Percentiles rank a stretch among this genome's conserved stretches.
Evolutionary conservation across 2,797 vertebrate species (phyloP).

Genomic region (Rallus crepitans): DNA sequence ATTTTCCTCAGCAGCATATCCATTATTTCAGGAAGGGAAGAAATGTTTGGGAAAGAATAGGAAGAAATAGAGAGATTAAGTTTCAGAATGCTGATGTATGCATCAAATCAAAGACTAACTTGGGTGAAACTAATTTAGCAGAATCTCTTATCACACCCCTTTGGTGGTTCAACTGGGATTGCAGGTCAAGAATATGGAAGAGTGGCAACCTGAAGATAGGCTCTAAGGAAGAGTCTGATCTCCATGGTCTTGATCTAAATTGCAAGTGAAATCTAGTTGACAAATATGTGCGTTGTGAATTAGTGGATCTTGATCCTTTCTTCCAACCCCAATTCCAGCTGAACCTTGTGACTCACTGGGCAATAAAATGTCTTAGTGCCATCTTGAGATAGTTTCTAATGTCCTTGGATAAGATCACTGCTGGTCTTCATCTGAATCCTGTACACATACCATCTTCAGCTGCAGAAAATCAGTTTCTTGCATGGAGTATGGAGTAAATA

Average conservation of each 20-base stretch:
- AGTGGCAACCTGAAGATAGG: neutral
- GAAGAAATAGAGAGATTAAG: neutral
- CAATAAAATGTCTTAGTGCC: neutral
- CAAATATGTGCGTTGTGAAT: neutral
- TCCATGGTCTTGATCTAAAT: neutral
- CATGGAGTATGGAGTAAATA: neutral
- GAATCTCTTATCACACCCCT: accelerated
- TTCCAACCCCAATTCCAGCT: neutral
- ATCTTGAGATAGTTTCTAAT: neutral
- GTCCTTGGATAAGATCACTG: neutral
- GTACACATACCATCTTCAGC: neutral
- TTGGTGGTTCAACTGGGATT: neutral
- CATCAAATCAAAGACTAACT: neutral
- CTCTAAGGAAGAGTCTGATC: neutral
- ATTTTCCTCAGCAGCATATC: neutral
- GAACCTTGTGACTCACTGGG: neutral
- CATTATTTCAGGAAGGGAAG: neutral
- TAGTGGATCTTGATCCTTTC: neutral
- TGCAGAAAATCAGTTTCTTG: neutral
- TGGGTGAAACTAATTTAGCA: neutral
- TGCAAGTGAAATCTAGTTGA: neutral
- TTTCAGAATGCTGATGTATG: neutral
- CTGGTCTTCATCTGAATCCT: neutral
- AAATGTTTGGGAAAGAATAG: neutral
- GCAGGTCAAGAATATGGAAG: neutral